Percentiles rank a stretch among this genome's conserved stretches.
phyloP scores from a whole-genome alignment of 2,888 invertebrate genomes.

The Prosopocoilus inquinatus region DNA sequence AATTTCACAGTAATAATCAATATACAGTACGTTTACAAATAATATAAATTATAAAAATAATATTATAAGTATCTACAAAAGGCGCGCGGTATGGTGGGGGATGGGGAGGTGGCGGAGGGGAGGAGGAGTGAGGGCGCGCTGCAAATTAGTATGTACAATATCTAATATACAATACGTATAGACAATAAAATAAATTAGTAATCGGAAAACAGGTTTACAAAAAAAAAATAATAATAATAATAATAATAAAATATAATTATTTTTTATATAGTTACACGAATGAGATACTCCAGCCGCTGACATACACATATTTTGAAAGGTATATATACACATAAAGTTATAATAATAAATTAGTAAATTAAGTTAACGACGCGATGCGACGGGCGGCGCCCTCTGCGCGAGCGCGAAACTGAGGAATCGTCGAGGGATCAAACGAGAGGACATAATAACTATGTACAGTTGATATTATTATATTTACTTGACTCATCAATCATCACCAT shows the following conservation, averaged over 20 bases:
- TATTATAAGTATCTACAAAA: slow-evolving; percentile 8
- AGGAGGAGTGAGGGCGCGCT: neutral
- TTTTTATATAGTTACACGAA: neutral
- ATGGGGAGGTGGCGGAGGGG: no score
- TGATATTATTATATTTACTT: neutral
- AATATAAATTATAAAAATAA: slow-evolving; percentile 17
- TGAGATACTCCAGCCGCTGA: slow-evolving; percentile 3
- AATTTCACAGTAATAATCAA: slow-evolving; percentile 16
- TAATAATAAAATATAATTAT: slow-evolving; percentile 19
- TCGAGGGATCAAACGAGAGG: neutral
- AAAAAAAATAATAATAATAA: no score
- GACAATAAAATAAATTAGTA: slow-evolving; percentile 18
- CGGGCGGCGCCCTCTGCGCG: neutral
- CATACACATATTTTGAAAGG: neutral
- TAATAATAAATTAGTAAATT: slow-evolving; percentile 3
- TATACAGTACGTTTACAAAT: slow-evolving; percentile 19
- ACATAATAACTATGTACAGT: neutral
- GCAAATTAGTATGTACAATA: slow-evolving; percentile 19
- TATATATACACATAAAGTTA: neutral
- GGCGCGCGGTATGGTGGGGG: no score
- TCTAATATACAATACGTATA: slow-evolving; percentile 19
- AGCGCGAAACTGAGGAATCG: neutral
- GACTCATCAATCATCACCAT: neutral
- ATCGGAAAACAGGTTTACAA: slow-evolving; percentile 14
- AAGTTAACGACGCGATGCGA: no score